Conservation (phyloP, 2,113 vertebrate species). For the Chlorodrepanis virens region DNA sequence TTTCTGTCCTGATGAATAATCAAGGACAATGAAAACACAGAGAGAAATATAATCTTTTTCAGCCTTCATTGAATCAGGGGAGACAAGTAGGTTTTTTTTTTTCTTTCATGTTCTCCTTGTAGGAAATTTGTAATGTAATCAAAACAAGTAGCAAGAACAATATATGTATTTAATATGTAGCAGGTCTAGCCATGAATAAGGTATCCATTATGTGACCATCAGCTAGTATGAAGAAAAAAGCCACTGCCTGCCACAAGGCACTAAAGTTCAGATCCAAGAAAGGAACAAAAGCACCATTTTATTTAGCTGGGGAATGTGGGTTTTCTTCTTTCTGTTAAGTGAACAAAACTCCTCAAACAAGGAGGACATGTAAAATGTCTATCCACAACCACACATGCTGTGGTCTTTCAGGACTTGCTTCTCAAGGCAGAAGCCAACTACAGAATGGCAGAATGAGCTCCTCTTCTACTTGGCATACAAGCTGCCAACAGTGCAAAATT, state of each 20-base stretch:
- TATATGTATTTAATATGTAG: not conserved
- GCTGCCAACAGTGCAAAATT: not conserved
- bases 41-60: not conserved
- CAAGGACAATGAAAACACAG: not conserved
- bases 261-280: not conserved
- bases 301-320: not conserved
- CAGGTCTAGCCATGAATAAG: not conserved
- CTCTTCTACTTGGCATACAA: not conserved
- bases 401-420: not conserved
- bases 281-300: not conserved
- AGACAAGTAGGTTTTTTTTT: not conserved
- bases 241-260: not conserved
- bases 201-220: not conserved
- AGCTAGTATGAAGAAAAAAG: not conserved
- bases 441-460: not conserved
- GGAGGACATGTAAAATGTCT: not conserved
- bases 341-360: not conserved
- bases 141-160: conserved; percentile 1
- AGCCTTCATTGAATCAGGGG: not conserved
- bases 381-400: not conserved
- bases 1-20: conserved; percentile 22
- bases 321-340: not conserved
- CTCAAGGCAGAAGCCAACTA: not conserved
- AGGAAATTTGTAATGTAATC: conserved; percentile 12
- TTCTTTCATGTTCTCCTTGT: not conserved